Base-by-base conservation (phyloP, 2,797 vertebrate genomes). In the Rousettus madagascariensis region DNA sequence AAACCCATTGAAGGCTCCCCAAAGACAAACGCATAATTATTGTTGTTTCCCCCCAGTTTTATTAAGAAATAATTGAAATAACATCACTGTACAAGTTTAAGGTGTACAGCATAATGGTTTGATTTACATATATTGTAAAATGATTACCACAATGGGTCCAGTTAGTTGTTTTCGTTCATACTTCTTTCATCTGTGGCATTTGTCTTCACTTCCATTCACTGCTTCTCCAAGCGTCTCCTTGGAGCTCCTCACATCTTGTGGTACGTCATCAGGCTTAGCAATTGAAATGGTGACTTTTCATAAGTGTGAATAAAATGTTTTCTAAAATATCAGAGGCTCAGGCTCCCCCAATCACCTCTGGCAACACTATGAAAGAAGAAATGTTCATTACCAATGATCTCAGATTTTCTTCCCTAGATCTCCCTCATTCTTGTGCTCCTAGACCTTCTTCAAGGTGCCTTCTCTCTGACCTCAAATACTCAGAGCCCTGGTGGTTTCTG, bases 231-330 rank as follows among this genome's bases (percentile, higher is more conserved):
- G 74, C 61, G 26, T 90, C 85, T 94, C 38, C 53, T 95, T 84
- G 80, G 78, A 46, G 38, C 75, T 80, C 78, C 94, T 83, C 66
- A 89, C 85, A 94, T 84, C 88, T 90, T 95, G 91, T 94, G 93
- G 95, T 38, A 86, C 49, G 22, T 86, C 83, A 74, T 79, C 36
- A 90, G 63, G 43, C 24, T 65, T 90, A 66, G 74, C 16, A 88
- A 65, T 2, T 43, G 51, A 84, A 78, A 36, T 69, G 65, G 19
- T 20, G 28, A 83, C 57, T 91, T 68, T 75, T 86, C 55, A 43
- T 57, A 86, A 77, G 20, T 80, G 36, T 75, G 74, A 95, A 63
- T 36, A 78, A 78, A 68, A 33, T 77, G 61, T 92, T 43, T 84
- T 46, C 51, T 49, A 85, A 85, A 68, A 55, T 77, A 46, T 55